Conservation (phyloP, 2,113 vertebrate genomes). For the Ceratotherium simum region DNA sequence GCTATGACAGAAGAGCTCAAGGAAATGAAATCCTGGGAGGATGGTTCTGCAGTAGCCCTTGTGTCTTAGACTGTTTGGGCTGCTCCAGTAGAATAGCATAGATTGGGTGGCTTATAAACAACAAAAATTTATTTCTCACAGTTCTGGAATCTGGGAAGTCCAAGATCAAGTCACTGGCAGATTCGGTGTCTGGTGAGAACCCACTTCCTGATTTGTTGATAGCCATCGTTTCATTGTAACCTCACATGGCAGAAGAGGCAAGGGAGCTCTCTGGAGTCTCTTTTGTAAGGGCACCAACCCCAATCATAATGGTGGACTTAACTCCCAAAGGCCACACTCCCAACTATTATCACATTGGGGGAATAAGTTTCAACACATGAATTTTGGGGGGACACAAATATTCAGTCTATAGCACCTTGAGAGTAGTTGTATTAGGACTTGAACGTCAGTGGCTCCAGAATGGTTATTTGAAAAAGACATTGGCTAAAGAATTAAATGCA, state of each 20-base stretch:
- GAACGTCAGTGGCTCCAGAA: not conserved
- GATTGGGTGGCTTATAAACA: not conserved
- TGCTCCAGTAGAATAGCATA: too few relatives aligned
- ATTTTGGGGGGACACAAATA: not conserved
- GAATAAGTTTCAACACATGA: not conserved
- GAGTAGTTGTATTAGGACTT: not conserved
- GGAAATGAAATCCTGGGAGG: not conserved
- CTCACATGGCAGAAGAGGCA: not conserved
- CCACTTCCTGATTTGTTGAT: not conserved
- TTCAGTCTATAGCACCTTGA: not conserved
- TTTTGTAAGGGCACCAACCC: not conserved
- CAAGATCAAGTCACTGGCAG: not conserved
- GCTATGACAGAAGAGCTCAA: not conserved
- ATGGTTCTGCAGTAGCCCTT: fast-evolving
- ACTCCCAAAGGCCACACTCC: not conserved
- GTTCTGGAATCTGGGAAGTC: not conserved
- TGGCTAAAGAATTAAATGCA: not conserved
- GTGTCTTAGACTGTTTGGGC: not conserved
- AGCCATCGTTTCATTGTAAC: not conserved
- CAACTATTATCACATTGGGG: not conserved
- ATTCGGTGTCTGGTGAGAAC: not conserved
- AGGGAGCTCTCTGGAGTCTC: not conserved
- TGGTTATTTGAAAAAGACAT: not conserved
- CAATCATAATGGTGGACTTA: not conserved
- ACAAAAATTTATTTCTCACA: not conserved